Conservation (phyloP, 2,888 invertebrate species). For the Phyllotreta cruciferae region DNA sequence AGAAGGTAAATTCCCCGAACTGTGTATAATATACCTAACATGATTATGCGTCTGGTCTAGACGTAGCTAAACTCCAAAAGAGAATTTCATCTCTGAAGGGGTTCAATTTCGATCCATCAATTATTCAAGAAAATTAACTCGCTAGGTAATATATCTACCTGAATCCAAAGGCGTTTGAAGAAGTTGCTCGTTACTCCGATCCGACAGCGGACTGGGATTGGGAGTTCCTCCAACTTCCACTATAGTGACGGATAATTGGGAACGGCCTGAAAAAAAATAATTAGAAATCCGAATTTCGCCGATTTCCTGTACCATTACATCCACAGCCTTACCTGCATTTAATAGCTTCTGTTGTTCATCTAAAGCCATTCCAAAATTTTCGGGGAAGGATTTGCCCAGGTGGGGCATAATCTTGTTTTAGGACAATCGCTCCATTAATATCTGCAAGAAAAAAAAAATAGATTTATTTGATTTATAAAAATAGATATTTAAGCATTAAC, state of each 20-base stretch:
- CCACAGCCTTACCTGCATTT: slow-evolving; percentile 50
- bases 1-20: background rate
- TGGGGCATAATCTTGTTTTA: slow-evolving; percentile 34
- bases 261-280: slow-evolving; percentile 46
- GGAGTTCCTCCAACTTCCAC: slow-evolving; percentile 58
- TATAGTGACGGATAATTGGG: slow-evolving; percentile 59
- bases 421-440: slow-evolving; percentile 6
- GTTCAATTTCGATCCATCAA: background rate
- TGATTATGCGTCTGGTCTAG: no score
- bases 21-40: background rate
- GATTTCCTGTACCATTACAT: background rate
- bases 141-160: slow-evolving; percentile 36
- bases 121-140: background rate
- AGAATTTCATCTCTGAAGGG: background rate
- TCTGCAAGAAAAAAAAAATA: slow-evolving; percentile 19
- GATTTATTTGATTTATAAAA: background rate
- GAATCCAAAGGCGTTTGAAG: slow-evolving; percentile 56
- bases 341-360: slow-evolving; percentile 59
- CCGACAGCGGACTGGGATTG: slow-evolving; percentile 56
- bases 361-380: slow-evolving; percentile 53
- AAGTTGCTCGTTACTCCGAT: slow-evolving; percentile 57
- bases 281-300: background rate
- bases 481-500: background rate
- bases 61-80: background rate
- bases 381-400: slow-evolving; percentile 39